Conservation (phyloP, 2,113 vertebrate genomes). For the Aspiorhynchus laticeps region DNA sequence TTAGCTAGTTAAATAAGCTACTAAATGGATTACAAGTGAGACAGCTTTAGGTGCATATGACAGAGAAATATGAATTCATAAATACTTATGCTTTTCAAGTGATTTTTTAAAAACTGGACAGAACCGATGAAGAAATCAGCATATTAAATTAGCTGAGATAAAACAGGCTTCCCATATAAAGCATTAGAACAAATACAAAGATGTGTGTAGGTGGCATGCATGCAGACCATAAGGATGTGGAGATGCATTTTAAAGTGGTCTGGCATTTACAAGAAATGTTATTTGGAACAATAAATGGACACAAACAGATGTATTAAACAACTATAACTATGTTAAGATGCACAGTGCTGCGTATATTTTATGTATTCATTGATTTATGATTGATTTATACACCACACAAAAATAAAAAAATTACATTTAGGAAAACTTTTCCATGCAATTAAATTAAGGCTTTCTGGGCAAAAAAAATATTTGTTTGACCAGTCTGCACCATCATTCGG, state of each 20-base stretch:
- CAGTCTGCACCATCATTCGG: background rate
- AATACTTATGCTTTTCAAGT: conserved; percentile 31
- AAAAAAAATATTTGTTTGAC: background rate
- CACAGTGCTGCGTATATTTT: background rate
- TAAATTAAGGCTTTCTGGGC: background rate
- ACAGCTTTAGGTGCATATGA: background rate
- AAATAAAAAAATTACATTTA: background rate
- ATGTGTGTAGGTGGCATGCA: background rate
- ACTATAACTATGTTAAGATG: background rate
- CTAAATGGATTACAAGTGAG: conserved; percentile 8
- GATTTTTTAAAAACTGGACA: conserved; percentile 1
- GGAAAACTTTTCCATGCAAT: background rate
- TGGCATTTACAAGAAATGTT: background rate
- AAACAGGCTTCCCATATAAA: background rate
- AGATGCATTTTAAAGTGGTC: background rate
- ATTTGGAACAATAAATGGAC: background rate
- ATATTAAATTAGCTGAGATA: conserved; percentile 24
- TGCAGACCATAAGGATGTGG: background rate
- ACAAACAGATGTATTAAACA: background rate
- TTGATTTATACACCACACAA: background rate
- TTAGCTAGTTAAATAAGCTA: conserved; percentile 35
- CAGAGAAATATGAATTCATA: background rate
- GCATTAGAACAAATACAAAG: background rate
- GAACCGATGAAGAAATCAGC: conserved; percentile 17
- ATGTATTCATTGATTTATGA: background rate